Conservation (phyloP, 2,113 vertebrate species). For the Lamprotornis superbus region DNA sequence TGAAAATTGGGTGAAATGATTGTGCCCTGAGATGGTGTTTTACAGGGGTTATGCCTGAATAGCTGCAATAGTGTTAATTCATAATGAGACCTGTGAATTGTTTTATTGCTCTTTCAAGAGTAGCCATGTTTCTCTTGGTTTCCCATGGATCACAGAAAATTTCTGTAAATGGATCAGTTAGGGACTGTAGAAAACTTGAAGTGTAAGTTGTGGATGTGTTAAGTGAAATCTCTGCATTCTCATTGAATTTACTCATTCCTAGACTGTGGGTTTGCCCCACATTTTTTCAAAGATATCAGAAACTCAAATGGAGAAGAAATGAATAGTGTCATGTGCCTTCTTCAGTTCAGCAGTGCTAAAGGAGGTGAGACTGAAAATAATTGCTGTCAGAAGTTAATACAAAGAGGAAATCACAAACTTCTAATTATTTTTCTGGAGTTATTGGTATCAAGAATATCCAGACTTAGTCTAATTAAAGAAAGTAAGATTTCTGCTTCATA, state of each 20-base stretch:
- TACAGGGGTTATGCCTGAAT: not conserved
- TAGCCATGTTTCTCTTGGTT: not conserved
- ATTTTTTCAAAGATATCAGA: not conserved
- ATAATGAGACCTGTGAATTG: not conserved
- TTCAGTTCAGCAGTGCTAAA: not conserved
- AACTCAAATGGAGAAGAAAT: not conserved
- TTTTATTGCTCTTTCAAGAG: not conserved
- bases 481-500: not conserved
- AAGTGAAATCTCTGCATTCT: not conserved
- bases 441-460: not conserved
- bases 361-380: not conserved
- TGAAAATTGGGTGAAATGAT: conserved; percentile 2
- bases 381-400: not conserved
- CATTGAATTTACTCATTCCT: not conserved
- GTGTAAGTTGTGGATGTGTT: not conserved
- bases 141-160: not conserved
- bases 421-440: not conserved
- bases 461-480: not conserved
- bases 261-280: not conserved
- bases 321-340: not conserved
- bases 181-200: not conserved
- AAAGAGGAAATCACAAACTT: not conserved
- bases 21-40: not conserved
- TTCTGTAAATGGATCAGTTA: not conserved
- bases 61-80: not conserved